Evolutionary conservation across 1,140 invertebrate genomes (phyloP), one percentile per base, ranked within the genome.

Genomic region (Zaprionus vittiger): DNA sequence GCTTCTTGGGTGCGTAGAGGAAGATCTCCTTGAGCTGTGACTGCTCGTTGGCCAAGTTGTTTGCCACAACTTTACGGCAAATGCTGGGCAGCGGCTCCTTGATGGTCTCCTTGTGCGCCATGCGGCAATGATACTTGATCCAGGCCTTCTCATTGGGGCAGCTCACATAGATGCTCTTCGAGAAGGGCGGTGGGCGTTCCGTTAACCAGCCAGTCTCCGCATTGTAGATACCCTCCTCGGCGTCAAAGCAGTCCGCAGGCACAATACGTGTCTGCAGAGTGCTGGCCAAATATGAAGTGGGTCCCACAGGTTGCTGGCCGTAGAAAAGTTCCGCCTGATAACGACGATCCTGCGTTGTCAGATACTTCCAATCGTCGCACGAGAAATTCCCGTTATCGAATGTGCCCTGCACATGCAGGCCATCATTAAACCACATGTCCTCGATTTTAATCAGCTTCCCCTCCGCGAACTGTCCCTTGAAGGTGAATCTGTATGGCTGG

Each of bases 341-440:
- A 5, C 89, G 89, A 5, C 89, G 77, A 76, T 91, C 89, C 2
- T 28, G 14, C 7, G 77, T 74, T 14, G 77, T 83, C 1, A 91
- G 49, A 65, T 91, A 91, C 7, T 73, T 44, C 89, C 89, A 91
- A 1, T 80, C 28, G 4, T 60, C 57, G 57, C 81, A 77, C 3
- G 73, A 12, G 14, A 90, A 73, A 4, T 78, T 47, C 1, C 26
- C 72, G 3, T 65, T 31, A 0, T 70, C 20, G 4, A 91, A 67
- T 12, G 17, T 24, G 15, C 81, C 89, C 9, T 76, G 14, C 2
- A 89, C 74, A 60, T 81, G 77, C 5, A 91, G 68, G 0, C 84
- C 84, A 41, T 91, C 89, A 2, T 77, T 55, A 41, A 91, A 91
- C 76, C 82, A 89, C 89, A 91, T 91, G 22, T 91, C 77, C 55